These are phyloP conservation scores for Micronycteris hirsuta DNA, from an alignment of 2,113 vertebrate genomes.

Conservation along the genomic window DNA sequence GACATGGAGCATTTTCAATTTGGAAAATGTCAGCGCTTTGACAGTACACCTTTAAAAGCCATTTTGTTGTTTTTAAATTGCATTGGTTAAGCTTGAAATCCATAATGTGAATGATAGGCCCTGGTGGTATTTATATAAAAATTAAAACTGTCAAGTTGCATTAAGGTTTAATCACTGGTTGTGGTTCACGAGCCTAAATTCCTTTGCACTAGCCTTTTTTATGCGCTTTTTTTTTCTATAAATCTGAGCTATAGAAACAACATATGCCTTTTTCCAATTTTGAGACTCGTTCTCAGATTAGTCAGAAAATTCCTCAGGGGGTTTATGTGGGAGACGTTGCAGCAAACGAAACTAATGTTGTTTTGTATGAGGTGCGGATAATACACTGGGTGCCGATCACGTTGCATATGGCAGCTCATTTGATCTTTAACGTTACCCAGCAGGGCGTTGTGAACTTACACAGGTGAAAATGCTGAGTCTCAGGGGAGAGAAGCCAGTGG, in stretches of 20 bases:
- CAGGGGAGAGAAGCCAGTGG: background rate
- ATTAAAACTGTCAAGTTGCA: conserved; percentile 61
- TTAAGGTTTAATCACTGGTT: conserved; percentile 21
- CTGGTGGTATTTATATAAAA: conserved; percentile 63
- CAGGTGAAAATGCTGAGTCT: background rate
- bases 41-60: conserved; percentile 45
- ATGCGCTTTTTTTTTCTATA: background rate
- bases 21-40: conserved; percentile 53
- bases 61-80: conserved; percentile 63
- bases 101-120: conserved; percentile 37
- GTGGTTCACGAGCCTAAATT: background rate
- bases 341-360: background rate
- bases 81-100: conserved; percentile 59
- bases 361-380: background rate
- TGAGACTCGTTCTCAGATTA: background rate
- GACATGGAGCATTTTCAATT: conserved; percentile 40
- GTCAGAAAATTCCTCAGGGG: background rate
- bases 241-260: background rate
- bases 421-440: background rate
- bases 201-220: background rate
- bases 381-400: background rate
- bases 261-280: background rate
- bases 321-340: background rate
- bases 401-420: rapidly evolving
- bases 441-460: background rate